phyloP scores from a whole-genome alignment of 2,797 vertebrate genomes.

The Propithecus deckenii region DNA sequence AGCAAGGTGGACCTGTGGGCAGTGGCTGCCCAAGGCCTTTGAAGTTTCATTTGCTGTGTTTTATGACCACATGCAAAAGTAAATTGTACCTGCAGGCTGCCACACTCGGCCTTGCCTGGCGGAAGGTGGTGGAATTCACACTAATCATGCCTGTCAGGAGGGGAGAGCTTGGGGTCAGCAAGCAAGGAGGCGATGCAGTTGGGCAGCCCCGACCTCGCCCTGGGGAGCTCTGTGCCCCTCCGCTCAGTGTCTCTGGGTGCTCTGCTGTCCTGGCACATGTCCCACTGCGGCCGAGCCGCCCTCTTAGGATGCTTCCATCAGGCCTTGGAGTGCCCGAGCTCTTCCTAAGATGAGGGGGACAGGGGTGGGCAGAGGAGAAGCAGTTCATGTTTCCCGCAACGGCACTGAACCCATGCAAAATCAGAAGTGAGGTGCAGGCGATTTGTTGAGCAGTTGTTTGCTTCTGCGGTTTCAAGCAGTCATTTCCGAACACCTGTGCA shows the following conservation, averaged over 20 bases:
- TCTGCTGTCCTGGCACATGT: neutral
- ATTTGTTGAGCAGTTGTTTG: neutral
- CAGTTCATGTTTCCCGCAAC: neutral
- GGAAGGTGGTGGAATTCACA: neutral
- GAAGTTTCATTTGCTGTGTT: conserved; percentile 71
- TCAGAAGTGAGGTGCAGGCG: neutral
- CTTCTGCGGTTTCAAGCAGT: neutral
- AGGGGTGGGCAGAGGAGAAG: neutral
- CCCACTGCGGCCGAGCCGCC: neutral
- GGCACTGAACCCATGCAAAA: rapidly evolving
- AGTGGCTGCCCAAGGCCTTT: conserved; percentile 53
- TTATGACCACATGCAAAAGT: conserved; percentile 40
- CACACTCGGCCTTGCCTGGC: neutral
- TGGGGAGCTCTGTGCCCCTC: neutral
- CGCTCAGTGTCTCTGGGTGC: neutral
- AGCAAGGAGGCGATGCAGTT: neutral
- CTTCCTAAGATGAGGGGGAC: neutral
- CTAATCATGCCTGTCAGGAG: neutral
- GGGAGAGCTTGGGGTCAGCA: neutral
- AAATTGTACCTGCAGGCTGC: conserved; percentile 74
- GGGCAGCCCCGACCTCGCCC: neutral
- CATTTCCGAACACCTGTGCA: neutral
- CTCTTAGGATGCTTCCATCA: neutral
- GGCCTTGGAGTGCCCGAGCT: neutral
- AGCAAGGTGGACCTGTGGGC: conserved; percentile 58